phyloP scores from a whole-genome alignment of 2,888 invertebrate genomes.

The Ochlodes sylvanus region DNA sequence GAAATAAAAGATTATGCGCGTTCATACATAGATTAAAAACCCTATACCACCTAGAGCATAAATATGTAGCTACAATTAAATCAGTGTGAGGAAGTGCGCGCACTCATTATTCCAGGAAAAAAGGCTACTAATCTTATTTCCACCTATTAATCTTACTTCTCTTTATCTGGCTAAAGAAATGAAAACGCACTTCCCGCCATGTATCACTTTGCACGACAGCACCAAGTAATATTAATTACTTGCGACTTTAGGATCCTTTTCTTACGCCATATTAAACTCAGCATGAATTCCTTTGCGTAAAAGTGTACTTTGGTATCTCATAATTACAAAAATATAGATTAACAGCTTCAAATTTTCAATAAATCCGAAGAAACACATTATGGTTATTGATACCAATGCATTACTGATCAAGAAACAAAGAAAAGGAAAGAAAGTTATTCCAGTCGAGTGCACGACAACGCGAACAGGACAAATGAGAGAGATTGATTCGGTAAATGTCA shows the following conservation, averaged over 20 bases:
- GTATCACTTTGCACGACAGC: conserved; percentile 28
- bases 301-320: not conserved
- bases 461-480: too few species aligned
- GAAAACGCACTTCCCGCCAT: conserved; percentile 32
- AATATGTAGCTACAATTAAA: not conserved
- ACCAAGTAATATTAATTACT: conserved; percentile 24
- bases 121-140: conserved; percentile 10
- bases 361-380: too few species aligned
- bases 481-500: too few species aligned
- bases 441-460: too few species aligned
- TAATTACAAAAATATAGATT: too few species aligned
- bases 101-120: not conserved
- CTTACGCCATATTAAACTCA: not conserved
- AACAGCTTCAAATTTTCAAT: too few species aligned
- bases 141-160: conserved; percentile 29
- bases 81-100: not conserved
- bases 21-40: too few species aligned
- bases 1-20: too few species aligned
- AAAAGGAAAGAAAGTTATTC: too few species aligned
- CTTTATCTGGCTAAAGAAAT: conserved; percentile 26
- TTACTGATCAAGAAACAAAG: too few species aligned
- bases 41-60: not conserved
- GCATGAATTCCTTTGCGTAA: not conserved
- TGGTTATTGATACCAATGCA: too few species aligned
- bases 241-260: not conserved